Percentiles rank a stretch among this genome's conserved stretches.
Evolutionary conservation across 2,797 vertebrate genomes (phyloP).

Genomic region (Limosa lapponica): DNA sequence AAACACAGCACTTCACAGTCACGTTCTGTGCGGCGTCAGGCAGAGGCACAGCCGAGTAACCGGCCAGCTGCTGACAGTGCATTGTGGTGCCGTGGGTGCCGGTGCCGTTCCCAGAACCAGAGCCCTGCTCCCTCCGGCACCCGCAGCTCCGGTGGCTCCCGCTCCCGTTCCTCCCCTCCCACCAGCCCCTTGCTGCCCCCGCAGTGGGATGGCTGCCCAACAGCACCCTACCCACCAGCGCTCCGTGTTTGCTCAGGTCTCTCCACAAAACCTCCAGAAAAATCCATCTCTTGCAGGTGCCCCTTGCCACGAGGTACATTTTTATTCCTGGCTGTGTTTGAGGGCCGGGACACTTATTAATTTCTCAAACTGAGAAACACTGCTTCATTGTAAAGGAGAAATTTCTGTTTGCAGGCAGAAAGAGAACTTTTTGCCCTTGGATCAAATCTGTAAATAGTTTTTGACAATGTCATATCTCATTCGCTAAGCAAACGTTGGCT

Average conservation of each 20-base stretch:
- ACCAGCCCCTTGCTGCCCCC: neutral
- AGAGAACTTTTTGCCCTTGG: slow-evolving; percentile 15
- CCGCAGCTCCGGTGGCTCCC: too few relatives aligned
- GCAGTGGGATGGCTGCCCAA: rapidly evolving
- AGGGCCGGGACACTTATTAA: neutral
- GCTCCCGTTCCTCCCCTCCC: neutral
- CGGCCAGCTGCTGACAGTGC: neutral
- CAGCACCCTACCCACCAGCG: rapidly evolving
- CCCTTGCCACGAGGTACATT: neutral
- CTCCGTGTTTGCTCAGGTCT: neutral
- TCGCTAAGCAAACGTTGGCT: slow-evolving; percentile 29
- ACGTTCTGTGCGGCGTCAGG: neutral
- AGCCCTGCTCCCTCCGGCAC: rapidly evolving
- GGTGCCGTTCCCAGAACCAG: neutral
- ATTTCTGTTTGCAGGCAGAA: neutral
- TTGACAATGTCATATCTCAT: slow-evolving; percentile 48
- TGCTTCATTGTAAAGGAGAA: neutral
- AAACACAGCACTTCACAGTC: neutral
- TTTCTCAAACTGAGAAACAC: neutral
- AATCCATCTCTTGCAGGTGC: neutral
- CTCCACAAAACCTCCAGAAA: neutral
- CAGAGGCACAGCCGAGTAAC: neutral
- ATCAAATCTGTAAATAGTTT: slow-evolving; percentile 49
- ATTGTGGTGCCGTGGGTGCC: neutral
- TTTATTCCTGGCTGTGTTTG: neutral